Conservation (phyloP, 2,113 vertebrate species). For the human region GRCh38 chr11:60292001-60292500, state of each 20-base stretch:
- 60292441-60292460: background rate
- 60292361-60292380: slow-evolving; percentile 65
- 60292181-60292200: background rate
- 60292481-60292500: rapidly evolving
- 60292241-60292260: background rate
- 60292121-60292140: no score
- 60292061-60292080: background rate
- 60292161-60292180: background rate
- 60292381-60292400: slow-evolving; percentile 39
- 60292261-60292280: background rate
- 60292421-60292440: background rate
- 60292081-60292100: background rate
- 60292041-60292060: no score
- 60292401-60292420: background rate
- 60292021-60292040: background rate
- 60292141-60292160: background rate
- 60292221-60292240: background rate
- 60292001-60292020: background rate
- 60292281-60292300: background rate
- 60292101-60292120: background rate
- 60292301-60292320: background rate
- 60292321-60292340: background rate
- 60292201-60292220: background rate
- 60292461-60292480: background rate
- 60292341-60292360: slow-evolving; percentile 52